phyloP scores from a whole-genome alignment of 2,797 vertebrate species.

The Agapornis canus region DNA sequence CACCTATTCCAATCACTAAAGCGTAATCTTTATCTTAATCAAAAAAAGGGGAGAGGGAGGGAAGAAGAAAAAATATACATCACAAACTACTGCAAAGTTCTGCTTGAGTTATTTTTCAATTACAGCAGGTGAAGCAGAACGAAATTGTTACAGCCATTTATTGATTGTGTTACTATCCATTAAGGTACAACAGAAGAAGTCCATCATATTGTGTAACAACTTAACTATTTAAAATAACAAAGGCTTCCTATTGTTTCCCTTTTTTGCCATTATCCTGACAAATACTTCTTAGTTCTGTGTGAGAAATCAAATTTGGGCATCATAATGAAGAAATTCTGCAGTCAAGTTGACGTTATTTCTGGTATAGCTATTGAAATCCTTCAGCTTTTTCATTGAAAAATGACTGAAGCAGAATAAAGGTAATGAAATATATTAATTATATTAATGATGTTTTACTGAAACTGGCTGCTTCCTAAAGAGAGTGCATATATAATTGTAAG shows the following conservation, averaged over 20 bases:
- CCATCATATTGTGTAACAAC: constrained; percentile 88
- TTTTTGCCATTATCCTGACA: constrained; percentile 62
- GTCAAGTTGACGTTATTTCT: constrained; percentile 60
- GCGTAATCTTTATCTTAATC: constrained; percentile 80
- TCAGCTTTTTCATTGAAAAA: constrained; percentile 68
- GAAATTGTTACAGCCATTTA: constrained; percentile 90
- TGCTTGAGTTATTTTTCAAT: constrained; percentile 92
- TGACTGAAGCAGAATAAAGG: constrained; percentile 78
- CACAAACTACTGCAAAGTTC: constrained; percentile 78
- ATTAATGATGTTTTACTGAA: constrained; percentile 80
- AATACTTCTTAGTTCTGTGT: constrained; percentile 47
- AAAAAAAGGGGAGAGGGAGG: constrained; percentile 24
- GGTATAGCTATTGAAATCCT: constrained; percentile 56
- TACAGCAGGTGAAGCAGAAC: constrained; percentile 88
- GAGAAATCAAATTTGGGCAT: constrained; percentile 65
- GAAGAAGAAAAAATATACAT: constrained; percentile 63
- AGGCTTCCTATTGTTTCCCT: constrained; percentile 82
- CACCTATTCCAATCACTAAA: constrained; percentile 60
- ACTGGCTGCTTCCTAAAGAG: constrained; percentile 67
- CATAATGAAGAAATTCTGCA: constrained; percentile 62
- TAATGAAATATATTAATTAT: constrained; percentile 83
- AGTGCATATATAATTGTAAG: constrained; percentile 37
- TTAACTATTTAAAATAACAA: constrained; percentile 88
- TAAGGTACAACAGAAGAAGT: constrained; percentile 87
- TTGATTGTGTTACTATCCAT: constrained; percentile 89